Evolutionary conservation across 2,797 vertebrate genomes (phyloP), one percentile per base, ranked within the genome.

Genomic region (Cossypha dichroa): DNA sequence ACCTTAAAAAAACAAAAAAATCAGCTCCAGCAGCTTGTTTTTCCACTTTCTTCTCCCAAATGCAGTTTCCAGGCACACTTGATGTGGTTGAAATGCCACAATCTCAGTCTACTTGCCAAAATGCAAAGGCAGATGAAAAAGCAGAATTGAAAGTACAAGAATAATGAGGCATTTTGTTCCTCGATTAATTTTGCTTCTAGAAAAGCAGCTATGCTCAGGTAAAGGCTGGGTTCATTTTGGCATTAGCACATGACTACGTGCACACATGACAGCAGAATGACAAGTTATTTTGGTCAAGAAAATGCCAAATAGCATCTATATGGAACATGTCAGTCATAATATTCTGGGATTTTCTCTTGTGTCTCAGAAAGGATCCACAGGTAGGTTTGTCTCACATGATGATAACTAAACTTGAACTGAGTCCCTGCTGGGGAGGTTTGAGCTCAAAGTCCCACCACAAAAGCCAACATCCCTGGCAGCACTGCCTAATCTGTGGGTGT

Each of bases 381-480:
- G 8, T 11, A 5, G 5, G 28, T 69, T 75, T 33, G 23, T 31
- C 36, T 67, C n/a, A 8, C 9, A 5, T 0, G 2, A 12, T 6
- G 38, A 15, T 34, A 28, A 41, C 2, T 20, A 10, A 52, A 3
- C 20, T 23, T 33, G 33, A 36, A 60, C 6, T 1, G 16, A 45
- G 14, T 28, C 5, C 16, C 9, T 1, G 0, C 19, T 5, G 29
- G 26, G 14, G 10, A 85, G 7, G 19, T 28, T 40, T 4, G 13
- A 72, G 38, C 23, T 60, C 2, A 0, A 52, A 40, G 31, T 36
- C 25, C 28, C 8, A 2, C 5, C 16, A 34, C 54, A 66, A 31
- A 19, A 41, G 23, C 25, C 0, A 0, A 7, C 0, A 4, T 21
- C 33, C 16, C 41, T 41, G 29, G 5, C 3, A 21, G 19, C 23